A percentile compares a stretch with the other conserved stretches of the same genome.
phyloP scores from a whole-genome alignment of 2,113 vertebrate genomes.

The Rhodinocichla rosea region DNA sequence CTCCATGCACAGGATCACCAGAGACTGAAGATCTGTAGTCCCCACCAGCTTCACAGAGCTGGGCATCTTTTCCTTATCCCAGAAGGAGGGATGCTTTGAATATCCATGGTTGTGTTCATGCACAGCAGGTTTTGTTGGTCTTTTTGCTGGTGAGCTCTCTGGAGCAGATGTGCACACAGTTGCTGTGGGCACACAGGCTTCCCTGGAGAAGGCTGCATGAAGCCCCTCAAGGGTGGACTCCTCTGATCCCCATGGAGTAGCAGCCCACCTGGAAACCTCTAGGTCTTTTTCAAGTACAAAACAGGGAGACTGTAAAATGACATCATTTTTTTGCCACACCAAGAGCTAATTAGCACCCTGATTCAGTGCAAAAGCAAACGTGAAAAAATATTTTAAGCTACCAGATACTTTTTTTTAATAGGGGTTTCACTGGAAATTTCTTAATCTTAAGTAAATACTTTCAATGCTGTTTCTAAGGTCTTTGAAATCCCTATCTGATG shows the following conservation, averaged over 20 bases:
- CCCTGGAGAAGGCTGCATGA: not conserved
- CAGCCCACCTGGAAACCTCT: not conserved
- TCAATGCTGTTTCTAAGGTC: constrained; percentile 38
- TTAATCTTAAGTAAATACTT: constrained; percentile 61
- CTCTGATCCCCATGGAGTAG: accelerated
- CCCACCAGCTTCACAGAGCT: accelerated
- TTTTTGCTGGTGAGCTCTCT: accelerated
- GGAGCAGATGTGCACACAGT: not conserved
- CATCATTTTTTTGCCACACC: not conserved
- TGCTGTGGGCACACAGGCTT: accelerated
- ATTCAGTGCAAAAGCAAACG: not conserved
- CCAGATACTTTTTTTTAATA: not conserved
- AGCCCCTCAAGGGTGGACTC: not conserved
- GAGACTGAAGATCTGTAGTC: not conserved
- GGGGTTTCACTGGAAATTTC: constrained; percentile 64
- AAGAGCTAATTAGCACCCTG: constrained; percentile 1
- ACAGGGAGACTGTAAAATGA: not conserved
- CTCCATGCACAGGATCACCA: accelerated
- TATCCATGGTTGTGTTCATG: not conserved
- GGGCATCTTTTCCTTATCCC: not conserved
- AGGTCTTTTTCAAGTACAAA: not conserved
- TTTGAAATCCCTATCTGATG: constrained; percentile 61
- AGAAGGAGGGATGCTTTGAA: not conserved
- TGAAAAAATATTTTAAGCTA: constrained; percentile 52
- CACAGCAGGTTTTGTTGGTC: accelerated